Evolutionary conservation across 2,888 invertebrate genomes (phyloP).

Genomic region (Lithophane ornitopus): DNA sequence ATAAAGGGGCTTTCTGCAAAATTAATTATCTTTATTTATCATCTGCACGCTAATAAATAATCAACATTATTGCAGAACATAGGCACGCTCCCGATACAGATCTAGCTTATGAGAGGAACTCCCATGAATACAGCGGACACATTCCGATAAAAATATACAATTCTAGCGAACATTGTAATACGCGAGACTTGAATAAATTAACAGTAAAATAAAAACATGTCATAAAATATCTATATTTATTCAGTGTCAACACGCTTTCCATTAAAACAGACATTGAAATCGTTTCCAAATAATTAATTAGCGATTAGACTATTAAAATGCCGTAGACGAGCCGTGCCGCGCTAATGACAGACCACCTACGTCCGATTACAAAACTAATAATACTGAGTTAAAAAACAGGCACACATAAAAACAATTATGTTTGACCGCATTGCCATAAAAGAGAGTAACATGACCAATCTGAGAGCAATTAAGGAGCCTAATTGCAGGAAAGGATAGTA

Average conservation of each 20-base stretch:
- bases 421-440: slow-evolving; percentile 89
- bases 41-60: slow-evolving; percentile 53
- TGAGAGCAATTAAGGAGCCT: slow-evolving; percentile 88
- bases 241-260: slow-evolving; percentile 64
- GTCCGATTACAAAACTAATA: slow-evolving; percentile 83
- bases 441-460: slow-evolving; percentile 88
- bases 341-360: slow-evolving; percentile 86
- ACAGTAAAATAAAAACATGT: slow-evolving; percentile 55
- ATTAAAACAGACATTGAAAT: slow-evolving; percentile 65
- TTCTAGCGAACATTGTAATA: slow-evolving; percentile 47
- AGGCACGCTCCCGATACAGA: slow-evolving; percentile 51
- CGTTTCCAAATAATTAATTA: slow-evolving; percentile 73
- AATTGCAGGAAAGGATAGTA: slow-evolving; percentile 86
- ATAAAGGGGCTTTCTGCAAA: slow-evolving; percentile 28
- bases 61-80: slow-evolving; percentile 45
- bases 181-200: slow-evolving; percentile 63
- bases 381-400: slow-evolving; percentile 82
- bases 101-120: slow-evolving; percentile 58
- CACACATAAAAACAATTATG: slow-evolving; percentile 89
- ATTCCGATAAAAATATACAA: slow-evolving; percentile 51
- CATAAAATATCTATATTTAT: slow-evolving; percentile 65
- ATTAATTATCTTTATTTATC: slow-evolving; percentile 46
- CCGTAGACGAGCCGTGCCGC: slow-evolving; percentile 77
- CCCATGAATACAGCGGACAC: slow-evolving; percentile 40
- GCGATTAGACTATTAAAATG: slow-evolving; percentile 80